Conservation (phyloP, 1,140 invertebrate species). For the Camponotus vicinus region DNA sequence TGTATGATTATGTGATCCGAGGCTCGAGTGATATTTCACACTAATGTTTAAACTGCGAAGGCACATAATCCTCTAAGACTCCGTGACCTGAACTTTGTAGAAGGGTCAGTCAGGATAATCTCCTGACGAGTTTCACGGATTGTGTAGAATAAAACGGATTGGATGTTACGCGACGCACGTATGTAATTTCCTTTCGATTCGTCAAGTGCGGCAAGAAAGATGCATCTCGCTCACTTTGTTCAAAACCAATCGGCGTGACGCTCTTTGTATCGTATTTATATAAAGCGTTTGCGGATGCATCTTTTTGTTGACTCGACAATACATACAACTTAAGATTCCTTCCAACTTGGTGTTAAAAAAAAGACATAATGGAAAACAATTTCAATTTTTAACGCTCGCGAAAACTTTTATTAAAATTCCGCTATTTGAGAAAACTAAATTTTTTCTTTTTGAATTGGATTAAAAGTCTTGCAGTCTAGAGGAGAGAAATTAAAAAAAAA, state of each 20-base stretch:
- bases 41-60: slow-evolving; percentile 50
- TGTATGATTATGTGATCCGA: no score
- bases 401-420: background rate
- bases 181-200: slow-evolving; percentile 26
- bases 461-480: background rate
- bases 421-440: background rate
- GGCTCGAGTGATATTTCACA: slow-evolving; percentile 34
- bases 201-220: background rate
- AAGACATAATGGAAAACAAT: background rate
- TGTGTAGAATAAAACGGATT: slow-evolving; percentile 13
- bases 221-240: background rate
- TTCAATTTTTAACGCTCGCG: background rate
- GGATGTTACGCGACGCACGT: slow-evolving; percentile 1
- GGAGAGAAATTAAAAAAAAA: background rate
- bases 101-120: slow-evolving; percentile 40
- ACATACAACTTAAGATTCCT: background rate
- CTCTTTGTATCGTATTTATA: background rate
- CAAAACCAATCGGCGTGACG: background rate
- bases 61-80: slow-evolving; percentile 38
- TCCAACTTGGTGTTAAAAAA: background rate
- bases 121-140: slow-evolving; percentile 41
- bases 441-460: background rate
- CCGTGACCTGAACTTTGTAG: slow-evolving; percentile 33
- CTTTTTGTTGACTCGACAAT: background rate
- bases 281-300: background rate